phyloP scores from a whole-genome alignment of 2,113 vertebrate genomes.

The Sturnira hondurensis region DNA sequence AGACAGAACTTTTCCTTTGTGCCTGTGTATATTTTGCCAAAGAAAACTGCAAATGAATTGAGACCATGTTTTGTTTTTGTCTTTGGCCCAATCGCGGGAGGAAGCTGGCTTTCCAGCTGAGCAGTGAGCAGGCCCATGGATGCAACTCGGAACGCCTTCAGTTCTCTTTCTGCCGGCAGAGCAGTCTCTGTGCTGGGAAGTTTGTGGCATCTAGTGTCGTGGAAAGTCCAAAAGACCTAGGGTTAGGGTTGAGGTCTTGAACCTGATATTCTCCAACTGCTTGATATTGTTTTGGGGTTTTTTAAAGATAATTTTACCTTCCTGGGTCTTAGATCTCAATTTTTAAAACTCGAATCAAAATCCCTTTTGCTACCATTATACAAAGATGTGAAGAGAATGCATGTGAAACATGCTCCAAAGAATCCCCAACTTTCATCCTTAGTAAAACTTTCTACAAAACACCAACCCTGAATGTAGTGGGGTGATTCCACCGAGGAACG shows the following conservation, averaged over 20 bases:
- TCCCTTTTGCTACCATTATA: background rate
- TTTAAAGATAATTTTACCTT: background rate
- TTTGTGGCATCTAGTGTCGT: background rate
- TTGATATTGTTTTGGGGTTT: background rate
- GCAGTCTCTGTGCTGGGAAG: background rate
- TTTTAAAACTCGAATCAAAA: slow-evolving; percentile 32
- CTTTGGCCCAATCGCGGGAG: background rate
- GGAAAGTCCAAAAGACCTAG: background rate
- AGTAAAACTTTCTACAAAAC: background rate
- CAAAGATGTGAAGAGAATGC: background rate
- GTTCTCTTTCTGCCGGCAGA: background rate
- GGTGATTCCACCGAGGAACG: slow-evolving; percentile 28
- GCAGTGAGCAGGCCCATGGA: background rate
- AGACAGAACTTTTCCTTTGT: background rate
- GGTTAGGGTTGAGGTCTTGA: background rate
- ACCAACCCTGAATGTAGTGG: background rate
- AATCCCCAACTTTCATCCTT: background rate
- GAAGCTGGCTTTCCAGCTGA: background rate
- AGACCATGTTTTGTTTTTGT: slow-evolving; percentile 24
- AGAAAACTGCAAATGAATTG: background rate
- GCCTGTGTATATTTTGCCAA: background rate
- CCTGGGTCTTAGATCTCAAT: slow-evolving; percentile 25
- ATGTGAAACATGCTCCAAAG: background rate
- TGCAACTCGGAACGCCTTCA: background rate
- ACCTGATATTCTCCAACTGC: background rate